Evolutionary conservation across 2,797 vertebrate species (phyloP), one percentile per base, ranked within the genome.

Genomic region (Sandelia bainsii): DNA sequence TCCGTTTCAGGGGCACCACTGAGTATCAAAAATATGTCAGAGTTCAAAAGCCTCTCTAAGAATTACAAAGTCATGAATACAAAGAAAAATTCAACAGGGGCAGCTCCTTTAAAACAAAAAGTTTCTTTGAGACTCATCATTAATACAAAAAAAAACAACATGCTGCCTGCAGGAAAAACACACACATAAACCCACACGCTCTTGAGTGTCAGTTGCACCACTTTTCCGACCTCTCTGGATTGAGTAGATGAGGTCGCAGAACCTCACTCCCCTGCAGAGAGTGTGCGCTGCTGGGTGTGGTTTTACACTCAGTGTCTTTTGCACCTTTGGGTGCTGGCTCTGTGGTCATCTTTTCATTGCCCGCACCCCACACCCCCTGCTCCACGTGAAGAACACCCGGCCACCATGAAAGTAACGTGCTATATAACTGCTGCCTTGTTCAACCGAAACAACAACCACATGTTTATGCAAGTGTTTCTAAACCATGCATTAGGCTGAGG

Each of bases 11-110:
- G 70, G 71, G n/a, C 76, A 50, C 45, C 52, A 49, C 58, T 65
- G 40, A 56, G 20, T 50, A n/a, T 59, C 11, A 80, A 22, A 88
- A 85, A 82, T 44, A 59, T 32, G 57, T 37, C 40, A 62, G 46
- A 19, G 82, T 89, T 91, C 82, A 90, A 86, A 89, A 85, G 86
- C 77, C 92, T 92, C 90, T 93, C 92, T 91, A 94, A 91, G 93
- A 94, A 94, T 74, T 52, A 58, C 29, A 54, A 45, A 66, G 76
- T 77, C 73, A 53, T 50, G 19, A 54, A 79, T 91, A 93, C 91
- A 52, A 19, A 82, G 93, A 93, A 93, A 87, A 37, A 50, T 22
- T 63, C 14, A 39, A 54, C 25, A 63, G 81, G 79, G 82, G 65
- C 74, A 62, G 62, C 58, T 80, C 46, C 46, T 40, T 20, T 37